A percentile compares a stretch with the other conserved stretches of the same genome.
Conservation (phyloP, 2,888 invertebrate species). For the Limnephilus rhombicus region DNA sequence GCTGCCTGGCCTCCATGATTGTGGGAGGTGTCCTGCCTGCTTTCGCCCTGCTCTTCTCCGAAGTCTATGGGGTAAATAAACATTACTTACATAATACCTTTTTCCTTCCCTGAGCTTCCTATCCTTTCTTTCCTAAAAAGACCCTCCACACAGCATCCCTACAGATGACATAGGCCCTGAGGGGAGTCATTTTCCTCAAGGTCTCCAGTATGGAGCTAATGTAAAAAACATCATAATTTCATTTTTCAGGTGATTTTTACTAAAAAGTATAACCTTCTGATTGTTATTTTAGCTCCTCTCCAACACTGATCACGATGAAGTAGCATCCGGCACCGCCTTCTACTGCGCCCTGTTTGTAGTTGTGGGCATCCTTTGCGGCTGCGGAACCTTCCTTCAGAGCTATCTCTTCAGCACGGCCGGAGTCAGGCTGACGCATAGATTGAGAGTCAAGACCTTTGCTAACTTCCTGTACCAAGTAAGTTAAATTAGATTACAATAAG, state of each 20-base stretch:
- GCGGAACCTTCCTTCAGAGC: conserved; percentile 83
- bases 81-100: too few relatives aligned
- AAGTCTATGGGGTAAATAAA: conserved; percentile 79
- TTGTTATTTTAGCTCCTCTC: conserved; percentile 78
- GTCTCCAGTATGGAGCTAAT: too few relatives aligned
- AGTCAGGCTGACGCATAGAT: conserved; percentile 83
- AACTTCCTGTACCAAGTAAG: conserved; percentile 78
- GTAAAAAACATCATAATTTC: too few relatives aligned
- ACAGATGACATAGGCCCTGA: too few relatives aligned
- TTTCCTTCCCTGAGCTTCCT: not conserved
- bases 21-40: conserved; percentile 83
- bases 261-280: not conserved
- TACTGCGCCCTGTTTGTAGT: conserved; percentile 82
- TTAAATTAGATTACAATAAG: not conserved
- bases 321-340: conserved; percentile 77
- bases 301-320: conserved; percentile 76
- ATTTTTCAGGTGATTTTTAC: not conserved
- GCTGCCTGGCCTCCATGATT: conserved; percentile 78
- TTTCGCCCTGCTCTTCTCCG: conserved; percentile 83
- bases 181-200: too few relatives aligned
- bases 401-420: conserved; percentile 87
- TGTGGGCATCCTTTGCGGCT: conserved; percentile 81
- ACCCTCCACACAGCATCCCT: too few relatives aligned
- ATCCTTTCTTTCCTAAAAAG: too few relatives aligned
- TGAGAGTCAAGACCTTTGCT: conserved; percentile 73